These are phyloP conservation scores for Pomacea canaliculata DNA, from an alignment of 2,888 invertebrate genomes.

Conservation along the genomic window DNA sequence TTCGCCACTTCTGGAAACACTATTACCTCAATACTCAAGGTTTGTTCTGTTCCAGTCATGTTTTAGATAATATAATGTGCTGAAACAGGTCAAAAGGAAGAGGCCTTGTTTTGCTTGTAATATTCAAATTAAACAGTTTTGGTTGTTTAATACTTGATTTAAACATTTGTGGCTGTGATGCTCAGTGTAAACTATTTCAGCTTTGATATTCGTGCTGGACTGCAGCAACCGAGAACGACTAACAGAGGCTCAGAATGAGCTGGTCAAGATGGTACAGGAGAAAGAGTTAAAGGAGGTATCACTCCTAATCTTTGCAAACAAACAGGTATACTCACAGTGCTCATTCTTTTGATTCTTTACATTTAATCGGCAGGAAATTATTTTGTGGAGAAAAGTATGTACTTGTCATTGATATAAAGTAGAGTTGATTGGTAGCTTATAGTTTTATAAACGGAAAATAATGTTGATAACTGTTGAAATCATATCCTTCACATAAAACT, in stretches of 20 bases:
- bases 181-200: constrained; percentile 51
- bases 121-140: too few relatives aligned
- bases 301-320: constrained; percentile 75
- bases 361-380: too few relatives aligned
- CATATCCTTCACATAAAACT: too few relatives aligned
- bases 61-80: not conserved
- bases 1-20: constrained; percentile 76
- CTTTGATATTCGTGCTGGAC: constrained; percentile 75
- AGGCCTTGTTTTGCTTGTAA: too few relatives aligned
- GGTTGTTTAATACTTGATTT: too few relatives aligned
- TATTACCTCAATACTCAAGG: constrained; percentile 76
- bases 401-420: not conserved
- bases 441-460: too few relatives aligned
- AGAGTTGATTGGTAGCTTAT: too few relatives aligned
- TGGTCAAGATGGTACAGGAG: constrained; percentile 74
- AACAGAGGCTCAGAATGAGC: constrained; percentile 73
- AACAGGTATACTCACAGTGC: constrained; percentile 70
- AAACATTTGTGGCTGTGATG: too few relatives aligned
- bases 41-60: constrained; percentile 31
- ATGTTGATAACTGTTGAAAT: too few relatives aligned
- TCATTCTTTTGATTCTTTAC: too few relatives aligned
- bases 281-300: constrained; percentile 75
- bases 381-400: not conserved
- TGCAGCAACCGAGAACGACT: constrained; percentile 73
- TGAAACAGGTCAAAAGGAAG: too few relatives aligned